A percentile compares a stretch with the other conserved stretches of the same genome.
phyloP scores from a whole-genome alignment of 2,888 invertebrate genomes.

The Atrina japonica region DNA sequence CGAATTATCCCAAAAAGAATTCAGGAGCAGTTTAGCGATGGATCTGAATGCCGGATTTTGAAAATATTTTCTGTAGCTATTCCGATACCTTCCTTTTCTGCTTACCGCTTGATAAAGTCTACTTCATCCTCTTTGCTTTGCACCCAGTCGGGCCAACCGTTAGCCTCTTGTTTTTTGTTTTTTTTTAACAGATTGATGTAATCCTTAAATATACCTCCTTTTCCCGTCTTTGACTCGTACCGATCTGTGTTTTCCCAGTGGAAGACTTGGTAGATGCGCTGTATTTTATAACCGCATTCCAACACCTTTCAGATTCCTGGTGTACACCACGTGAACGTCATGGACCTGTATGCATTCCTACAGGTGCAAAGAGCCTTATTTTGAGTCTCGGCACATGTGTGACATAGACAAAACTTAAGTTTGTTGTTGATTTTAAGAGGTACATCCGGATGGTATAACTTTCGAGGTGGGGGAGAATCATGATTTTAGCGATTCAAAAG shows the following conservation, averaged over 20 bases:
- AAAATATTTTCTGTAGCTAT: background rate
- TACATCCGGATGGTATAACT: conserved; percentile 64
- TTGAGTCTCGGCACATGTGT: background rate
- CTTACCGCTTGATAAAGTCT: conserved; percentile 3
- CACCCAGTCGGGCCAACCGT: conserved; percentile 42
- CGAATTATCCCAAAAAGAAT: conserved; percentile 14
- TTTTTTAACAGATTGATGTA: no score
- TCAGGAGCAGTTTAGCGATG: no score
- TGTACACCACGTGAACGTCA: conserved; percentile 48
- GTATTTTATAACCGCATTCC: conserved; percentile 67
- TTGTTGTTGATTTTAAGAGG: conserved; percentile 50
- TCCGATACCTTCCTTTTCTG: conserved; percentile 13
- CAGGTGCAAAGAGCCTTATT: background rate
- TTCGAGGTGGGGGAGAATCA: conserved; percentile 60
- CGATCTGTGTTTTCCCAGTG: no score
- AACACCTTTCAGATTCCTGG: conserved; percentile 72
- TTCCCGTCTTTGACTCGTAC: conserved; percentile 45
- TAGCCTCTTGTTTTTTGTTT: conserved; percentile 42
- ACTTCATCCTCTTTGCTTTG: background rate
- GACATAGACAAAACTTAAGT: conserved; percentile 3
- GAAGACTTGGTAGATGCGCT: no score
- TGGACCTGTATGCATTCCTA: background rate
- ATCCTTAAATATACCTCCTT: no score
- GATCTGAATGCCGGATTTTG: conserved; percentile 15
- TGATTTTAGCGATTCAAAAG: conserved; percentile 58